Evolutionary conservation across 2,888 invertebrate species (phyloP).

Genomic region (Hirtodrosophila trivittata): DNA sequence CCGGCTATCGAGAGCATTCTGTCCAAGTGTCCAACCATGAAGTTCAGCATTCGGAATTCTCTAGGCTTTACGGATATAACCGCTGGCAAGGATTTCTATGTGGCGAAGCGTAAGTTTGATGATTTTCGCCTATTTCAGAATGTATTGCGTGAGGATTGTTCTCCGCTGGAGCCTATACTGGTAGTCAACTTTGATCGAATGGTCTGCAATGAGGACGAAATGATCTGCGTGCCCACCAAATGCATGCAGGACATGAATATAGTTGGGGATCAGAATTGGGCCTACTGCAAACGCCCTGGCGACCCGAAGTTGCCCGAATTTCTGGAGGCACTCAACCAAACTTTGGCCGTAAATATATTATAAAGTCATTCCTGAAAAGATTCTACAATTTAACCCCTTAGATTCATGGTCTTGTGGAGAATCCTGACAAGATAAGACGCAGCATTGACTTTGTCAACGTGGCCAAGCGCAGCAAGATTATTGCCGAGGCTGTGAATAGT

Average conservation of each 20-base stretch:
- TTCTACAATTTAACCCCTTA: conserved; percentile 13
- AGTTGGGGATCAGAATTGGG: conserved; percentile 58
- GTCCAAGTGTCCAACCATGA: conserved; percentile 86
- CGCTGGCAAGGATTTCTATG: conserved; percentile 78
- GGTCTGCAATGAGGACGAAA: conserved; percentile 2
- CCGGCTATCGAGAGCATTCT: conserved; percentile 86
- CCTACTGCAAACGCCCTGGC: conserved; percentile 76
- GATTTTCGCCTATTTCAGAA: conserved; percentile 73
- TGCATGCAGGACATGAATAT: conserved; percentile 33
- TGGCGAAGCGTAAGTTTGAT: conserved; percentile 73
- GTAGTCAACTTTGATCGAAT: conserved; percentile 78
- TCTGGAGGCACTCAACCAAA: conserved; percentile 61
- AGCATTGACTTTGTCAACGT: conserved; percentile 79
- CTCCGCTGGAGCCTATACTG: conserved; percentile 74
- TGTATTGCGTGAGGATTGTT: conserved; percentile 75
- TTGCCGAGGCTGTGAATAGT: conserved; percentile 85
- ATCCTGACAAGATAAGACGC: conserved; percentile 56
- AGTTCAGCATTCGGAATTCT: conserved; percentile 87
- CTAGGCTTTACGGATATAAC: conserved; percentile 87
- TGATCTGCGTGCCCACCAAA: conserved; percentile 53
- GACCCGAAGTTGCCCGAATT: conserved; percentile 65
- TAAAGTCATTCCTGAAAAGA: neutral
- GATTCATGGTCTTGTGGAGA: conserved; percentile 66
- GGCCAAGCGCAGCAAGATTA: conserved; percentile 77
- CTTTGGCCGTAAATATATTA: conserved; percentile 55